These are phyloP conservation scores for Ceratina calcarata DNA, from an alignment of 1,140 invertebrate genomes.

Conservation along the genomic window DNA sequence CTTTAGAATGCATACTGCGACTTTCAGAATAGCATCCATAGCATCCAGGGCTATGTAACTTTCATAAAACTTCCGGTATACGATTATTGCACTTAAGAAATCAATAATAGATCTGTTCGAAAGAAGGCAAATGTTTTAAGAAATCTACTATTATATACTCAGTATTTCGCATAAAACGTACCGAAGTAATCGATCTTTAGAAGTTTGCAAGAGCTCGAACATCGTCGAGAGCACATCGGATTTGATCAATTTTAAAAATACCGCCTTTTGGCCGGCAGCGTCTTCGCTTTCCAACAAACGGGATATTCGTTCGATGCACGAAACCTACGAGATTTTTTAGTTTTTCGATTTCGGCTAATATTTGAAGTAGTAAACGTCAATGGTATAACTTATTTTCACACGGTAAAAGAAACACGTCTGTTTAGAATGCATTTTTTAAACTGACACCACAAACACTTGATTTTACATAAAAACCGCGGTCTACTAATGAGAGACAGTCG, in stretches of 20 bases:
- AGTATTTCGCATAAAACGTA: not conserved
- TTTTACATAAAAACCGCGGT: too few relatives aligned
- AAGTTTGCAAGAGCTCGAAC: constrained; percentile 46
- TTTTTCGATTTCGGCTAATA: not conserved
- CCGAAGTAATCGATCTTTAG: constrained; percentile 24
- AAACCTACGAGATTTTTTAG: constrained; percentile 10
- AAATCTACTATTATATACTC: not conserved
- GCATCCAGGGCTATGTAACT: constrained; percentile 33
- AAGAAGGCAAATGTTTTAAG: not conserved
- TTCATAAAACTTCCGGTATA: constrained; percentile 51
- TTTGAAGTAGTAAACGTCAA: too few relatives aligned
- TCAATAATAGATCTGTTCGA: constrained; percentile 49
- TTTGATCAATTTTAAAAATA: constrained; percentile 46
- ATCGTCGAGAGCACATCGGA: constrained; percentile 47
- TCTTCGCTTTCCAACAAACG: constrained; percentile 2
- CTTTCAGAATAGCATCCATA: constrained; percentile 44
- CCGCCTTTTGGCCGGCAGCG: not conserved
- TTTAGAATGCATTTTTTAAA: too few relatives aligned
- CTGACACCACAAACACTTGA: too few relatives aligned
- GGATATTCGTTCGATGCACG: constrained; percentile 17
- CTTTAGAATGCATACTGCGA: constrained; percentile 45
- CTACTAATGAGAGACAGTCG: too few relatives aligned
- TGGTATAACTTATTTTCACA: too few relatives aligned
- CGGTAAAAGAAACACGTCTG: too few relatives aligned
- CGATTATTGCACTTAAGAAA: constrained; percentile 30